Evolutionary conservation across 2,113 vertebrate genomes (phyloP).

Genomic region (Marmota monax): DNA sequence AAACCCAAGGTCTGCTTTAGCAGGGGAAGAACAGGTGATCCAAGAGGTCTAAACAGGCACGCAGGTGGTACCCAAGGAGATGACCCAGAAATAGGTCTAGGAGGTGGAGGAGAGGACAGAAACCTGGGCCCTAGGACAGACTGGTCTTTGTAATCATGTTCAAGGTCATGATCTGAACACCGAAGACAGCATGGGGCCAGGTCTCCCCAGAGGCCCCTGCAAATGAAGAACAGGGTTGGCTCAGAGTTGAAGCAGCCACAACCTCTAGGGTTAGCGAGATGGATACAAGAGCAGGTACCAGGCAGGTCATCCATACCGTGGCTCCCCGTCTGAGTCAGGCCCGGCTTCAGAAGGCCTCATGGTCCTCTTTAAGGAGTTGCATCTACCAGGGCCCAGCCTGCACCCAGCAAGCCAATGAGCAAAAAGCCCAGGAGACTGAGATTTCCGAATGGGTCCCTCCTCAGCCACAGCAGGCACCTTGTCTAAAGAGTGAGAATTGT

Average conservation of each 20-base stretch:
- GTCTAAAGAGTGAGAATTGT: background rate
- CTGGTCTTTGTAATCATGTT: background rate
- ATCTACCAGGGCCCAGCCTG: no score
- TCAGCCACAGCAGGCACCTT: background rate
- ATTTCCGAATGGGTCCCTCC: background rate
- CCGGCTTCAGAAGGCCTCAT: accelerated
- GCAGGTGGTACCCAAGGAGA: accelerated
- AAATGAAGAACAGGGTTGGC: background rate
- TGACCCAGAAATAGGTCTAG: no score
- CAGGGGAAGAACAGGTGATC: background rate
- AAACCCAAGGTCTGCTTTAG: background rate
- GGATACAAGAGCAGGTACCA: background rate
- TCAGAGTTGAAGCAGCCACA: background rate
- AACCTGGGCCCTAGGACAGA: no score
- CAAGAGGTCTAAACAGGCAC: no score
- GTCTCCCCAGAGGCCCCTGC: background rate
- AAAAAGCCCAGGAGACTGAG: background rate
- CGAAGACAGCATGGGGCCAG: background rate
- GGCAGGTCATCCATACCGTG: no score
- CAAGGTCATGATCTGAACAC: background rate
- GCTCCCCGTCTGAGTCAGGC: background rate
- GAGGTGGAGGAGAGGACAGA: no score
- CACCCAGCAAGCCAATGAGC: background rate
- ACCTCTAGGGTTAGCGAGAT: accelerated
- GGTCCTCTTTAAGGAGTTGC: background rate